Base-by-base conservation (phyloP, 2,113 vertebrate genomes). In the Pogonocichla stellata region DNA sequence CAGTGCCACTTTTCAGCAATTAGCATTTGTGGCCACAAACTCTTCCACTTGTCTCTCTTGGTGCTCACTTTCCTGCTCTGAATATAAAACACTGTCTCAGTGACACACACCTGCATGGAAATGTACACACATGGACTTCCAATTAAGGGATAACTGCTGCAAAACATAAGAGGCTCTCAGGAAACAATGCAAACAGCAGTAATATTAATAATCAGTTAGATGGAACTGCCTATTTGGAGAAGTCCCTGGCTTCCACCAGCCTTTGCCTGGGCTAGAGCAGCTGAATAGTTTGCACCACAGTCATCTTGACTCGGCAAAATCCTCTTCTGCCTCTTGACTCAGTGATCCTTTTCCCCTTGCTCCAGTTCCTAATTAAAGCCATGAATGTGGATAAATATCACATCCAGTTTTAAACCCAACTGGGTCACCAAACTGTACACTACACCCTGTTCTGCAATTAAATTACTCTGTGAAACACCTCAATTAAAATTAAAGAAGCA, bases 401-500 rank as follows among this genome's bases (percentile, higher is more conserved):
- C 12, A n/a, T 70, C 12, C 31, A 45, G 70, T 97, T 96, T 92
- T 88, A 95, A 97, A 93, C 56, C 74, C 90, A 95, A 70, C 16
- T 65, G 69, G 94, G 96, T 97, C 97, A 97, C 91, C 93, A 91
- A 93, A 89, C 82, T 92, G 90, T 95, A 91, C 9, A 12, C 28
- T 95, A 88, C 88, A 78, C 73, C 28, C 86, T 96, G 64, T 86
- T 96, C 82, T 94, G 80, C 95, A 97, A 96, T 98, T 98, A 97
- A 97, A 96, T 58, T 95, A 89, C 86, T 95, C 64, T 56, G 81
- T 95, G 84, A 93, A 97, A 96, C 74, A 94, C 92, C 94, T 96
- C 92, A 83, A 90, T 97, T 97, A 96, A 95, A 97, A 98, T 97
- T 98, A 97, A 96, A 88, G 80, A 86, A 92, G 91, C 90, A 97